phyloP scores from a whole-genome alignment of 2,113 vertebrate genomes.

The Semicossyphus pulcher region DNA sequence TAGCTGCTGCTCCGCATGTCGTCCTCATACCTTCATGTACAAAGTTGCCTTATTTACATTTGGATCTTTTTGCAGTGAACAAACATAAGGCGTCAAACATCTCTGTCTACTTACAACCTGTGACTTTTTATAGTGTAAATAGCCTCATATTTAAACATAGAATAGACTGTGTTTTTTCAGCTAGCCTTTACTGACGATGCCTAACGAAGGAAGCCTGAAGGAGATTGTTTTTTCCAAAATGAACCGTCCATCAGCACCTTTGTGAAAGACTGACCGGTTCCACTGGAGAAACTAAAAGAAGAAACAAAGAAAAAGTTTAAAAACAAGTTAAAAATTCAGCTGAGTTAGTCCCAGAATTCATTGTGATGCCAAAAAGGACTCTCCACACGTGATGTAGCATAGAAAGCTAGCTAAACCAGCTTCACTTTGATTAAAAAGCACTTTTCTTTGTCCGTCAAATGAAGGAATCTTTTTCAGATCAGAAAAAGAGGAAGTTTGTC shows the following conservation, averaged over 20 bases:
- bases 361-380: neutral
- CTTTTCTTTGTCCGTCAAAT: neutral
- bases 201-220: constrained; percentile 9
- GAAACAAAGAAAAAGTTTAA: neutral
- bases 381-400: constrained; percentile 4
- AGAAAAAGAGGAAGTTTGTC: too few species aligned
- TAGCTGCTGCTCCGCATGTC: constrained; percentile 4
- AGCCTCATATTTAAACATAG: neutral
- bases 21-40: constrained; percentile 39
- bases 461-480: too few species aligned
- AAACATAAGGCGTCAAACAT: constrained; percentile 42
- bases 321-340: neutral
- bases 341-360: neutral
- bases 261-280: neutral
- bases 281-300: neutral
- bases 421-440: neutral
- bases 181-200: constrained; percentile 28
- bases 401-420: neutral
- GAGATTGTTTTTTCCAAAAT: constrained; percentile 4
- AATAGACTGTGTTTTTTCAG: neutral
- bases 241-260: neutral
- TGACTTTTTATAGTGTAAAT: constrained; percentile 66
- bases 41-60: constrained; percentile 65
- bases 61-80: constrained; percentile 46
- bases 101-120: constrained; percentile 48